Conservation (phyloP, 1,140 invertebrate species). For the Pogonognathellus flavescens region DNA sequence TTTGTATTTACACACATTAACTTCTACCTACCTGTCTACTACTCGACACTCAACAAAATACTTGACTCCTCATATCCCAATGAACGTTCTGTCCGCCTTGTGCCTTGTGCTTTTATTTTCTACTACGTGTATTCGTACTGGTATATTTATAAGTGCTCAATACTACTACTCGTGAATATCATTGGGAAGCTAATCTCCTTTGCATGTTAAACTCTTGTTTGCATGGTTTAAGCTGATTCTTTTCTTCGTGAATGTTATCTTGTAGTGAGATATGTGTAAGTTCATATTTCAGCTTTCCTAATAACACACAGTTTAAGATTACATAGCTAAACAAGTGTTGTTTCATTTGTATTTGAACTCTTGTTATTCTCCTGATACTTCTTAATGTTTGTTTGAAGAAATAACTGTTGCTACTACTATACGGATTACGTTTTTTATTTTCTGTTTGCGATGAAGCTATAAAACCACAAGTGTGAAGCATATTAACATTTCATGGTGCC, state of each 20-base stretch:
- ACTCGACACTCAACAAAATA: background rate
- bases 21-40: conserved; percentile 33
- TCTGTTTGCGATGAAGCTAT: background rate
- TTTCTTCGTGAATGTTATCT: conserved; percentile 9
- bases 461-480: no score
- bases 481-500: no score
- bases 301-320: background rate
- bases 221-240: conserved; percentile 21
- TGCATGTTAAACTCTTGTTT: conserved; percentile 46
- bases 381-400: background rate
- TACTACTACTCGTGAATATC: background rate
- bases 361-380: background rate
- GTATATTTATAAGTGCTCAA: background rate
- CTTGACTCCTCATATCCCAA: background rate
- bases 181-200: background rate
- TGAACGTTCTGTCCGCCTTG: background rate
- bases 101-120: background rate
- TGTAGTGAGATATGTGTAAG: background rate
- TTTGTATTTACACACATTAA: conserved; percentile 38
- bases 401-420: background rate
- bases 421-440: background rate
- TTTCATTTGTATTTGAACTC: background rate
- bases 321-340: background rate
- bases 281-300: conserved; percentile 27
- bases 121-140: background rate